phyloP scores from a whole-genome alignment of 1,140 invertebrate genomes.

The Ooceraea biroi region DNA sequence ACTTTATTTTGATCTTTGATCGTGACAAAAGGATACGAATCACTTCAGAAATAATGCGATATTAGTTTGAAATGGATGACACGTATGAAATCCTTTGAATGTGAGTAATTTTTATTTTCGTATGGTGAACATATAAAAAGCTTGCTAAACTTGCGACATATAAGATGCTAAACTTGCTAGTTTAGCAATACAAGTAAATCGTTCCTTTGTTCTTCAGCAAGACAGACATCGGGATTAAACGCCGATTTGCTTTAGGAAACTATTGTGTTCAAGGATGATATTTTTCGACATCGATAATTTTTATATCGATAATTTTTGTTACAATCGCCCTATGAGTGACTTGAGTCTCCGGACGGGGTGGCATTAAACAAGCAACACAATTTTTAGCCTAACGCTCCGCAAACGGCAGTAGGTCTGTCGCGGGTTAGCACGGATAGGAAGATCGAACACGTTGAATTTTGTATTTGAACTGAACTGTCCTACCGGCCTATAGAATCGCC shows the following conservation, averaged over 20 bases:
- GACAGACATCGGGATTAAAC: neutral
- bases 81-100: neutral
- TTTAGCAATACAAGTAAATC: neutral
- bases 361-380: slow-evolving; percentile 9
- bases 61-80: neutral
- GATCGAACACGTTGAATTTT: slow-evolving; percentile 85
- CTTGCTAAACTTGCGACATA: slow-evolving; percentile 1
- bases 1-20: slow-evolving; percentile 1
- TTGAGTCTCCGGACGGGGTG: slow-evolving; percentile 6
- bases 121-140: neutral
- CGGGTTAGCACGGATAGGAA: slow-evolving; percentile 70
- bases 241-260: neutral
- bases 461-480: slow-evolving; percentile 80
- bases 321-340: neutral
- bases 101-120: slow-evolving; percentile 17
- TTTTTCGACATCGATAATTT: slow-evolving; percentile 27
- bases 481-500: slow-evolving; percentile 78
- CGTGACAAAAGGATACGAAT: neutral
- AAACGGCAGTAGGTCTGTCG: slow-evolving; percentile 67
- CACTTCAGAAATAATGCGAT: neutral
- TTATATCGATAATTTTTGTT: too few species aligned
- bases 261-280: neutral
- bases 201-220: neutral
- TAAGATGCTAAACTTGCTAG: too few species aligned
- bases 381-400: slow-evolving; percentile 26